Percentiles rank a stretch among this genome's conserved stretches.
These are phyloP conservation scores for Argentina silus DNA, from an alignment of 2,797 vertebrate species.

Conservation along the genomic window DNA sequence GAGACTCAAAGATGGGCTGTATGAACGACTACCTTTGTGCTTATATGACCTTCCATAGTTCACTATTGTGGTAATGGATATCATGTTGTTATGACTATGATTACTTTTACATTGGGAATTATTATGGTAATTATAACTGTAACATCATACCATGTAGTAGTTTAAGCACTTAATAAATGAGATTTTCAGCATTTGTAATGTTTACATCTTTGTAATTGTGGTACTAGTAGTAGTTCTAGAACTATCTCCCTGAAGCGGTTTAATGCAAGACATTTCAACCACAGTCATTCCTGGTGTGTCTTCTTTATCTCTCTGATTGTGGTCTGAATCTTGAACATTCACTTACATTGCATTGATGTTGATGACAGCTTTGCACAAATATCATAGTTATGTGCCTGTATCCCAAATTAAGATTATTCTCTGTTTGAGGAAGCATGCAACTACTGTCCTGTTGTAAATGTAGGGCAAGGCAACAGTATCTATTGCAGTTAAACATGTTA, in stretches of 20 bases:
- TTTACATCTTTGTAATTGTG: neutral
- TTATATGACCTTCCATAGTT: conserved; percentile 12
- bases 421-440: neutral
- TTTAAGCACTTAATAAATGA: too few species aligned
- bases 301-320: neutral
- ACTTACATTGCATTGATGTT: neutral
- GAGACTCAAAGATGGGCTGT: conserved; percentile 14
- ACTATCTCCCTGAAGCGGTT: neutral
- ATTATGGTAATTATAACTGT: too few species aligned
- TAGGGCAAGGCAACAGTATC: conserved; percentile 48
- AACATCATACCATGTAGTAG: too few species aligned
- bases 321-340: neutral
- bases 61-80: conserved; percentile 21
- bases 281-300: neutral
- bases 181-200: neutral
- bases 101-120: too few species aligned
- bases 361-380: conserved; percentile 23
- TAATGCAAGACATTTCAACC: neutral
- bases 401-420: conserved; percentile 20
- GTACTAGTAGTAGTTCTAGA: neutral
- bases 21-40: conserved; percentile 22
- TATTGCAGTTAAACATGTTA: conserved; percentile 64
- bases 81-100: conserved; percentile 8
- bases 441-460: conserved; percentile 34
- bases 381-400: conserved; percentile 7